Evolutionary conservation across 2,113 vertebrate genomes (phyloP).

Genomic region (Pelmatolapia mariae): DNA sequence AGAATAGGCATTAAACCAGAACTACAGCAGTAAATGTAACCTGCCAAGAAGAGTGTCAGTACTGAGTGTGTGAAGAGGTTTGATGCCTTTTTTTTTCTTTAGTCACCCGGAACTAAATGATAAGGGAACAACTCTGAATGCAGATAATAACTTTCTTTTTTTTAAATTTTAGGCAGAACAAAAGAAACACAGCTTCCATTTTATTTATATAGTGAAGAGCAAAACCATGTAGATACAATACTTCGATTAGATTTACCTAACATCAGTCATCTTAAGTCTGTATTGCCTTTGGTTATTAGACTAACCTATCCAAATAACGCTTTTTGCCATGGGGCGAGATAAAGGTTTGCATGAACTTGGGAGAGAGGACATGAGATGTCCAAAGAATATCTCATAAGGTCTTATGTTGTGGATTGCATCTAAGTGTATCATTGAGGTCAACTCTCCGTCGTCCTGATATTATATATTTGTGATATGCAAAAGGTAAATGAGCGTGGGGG

Average conservation of each 20-base stretch:
- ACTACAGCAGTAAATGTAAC: background rate
- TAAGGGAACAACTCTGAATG: background rate
- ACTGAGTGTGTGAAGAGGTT: background rate
- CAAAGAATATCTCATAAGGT: background rate
- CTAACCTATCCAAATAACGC: rapidly evolving
- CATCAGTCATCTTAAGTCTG: background rate
- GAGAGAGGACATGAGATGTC: rapidly evolving
- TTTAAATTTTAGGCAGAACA: background rate
- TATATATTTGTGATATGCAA: background rate
- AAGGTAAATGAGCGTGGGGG: background rate
- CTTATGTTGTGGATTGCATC: background rate
- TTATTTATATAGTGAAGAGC: background rate
- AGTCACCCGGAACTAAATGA: rapidly evolving
- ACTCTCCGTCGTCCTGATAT: background rate
- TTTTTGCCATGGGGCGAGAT: background rate
- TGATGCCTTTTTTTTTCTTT: background rate
- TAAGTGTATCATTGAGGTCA: rapidly evolving
- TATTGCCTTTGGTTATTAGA: background rate
- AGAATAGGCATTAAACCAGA: background rate
- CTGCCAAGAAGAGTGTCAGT: background rate
- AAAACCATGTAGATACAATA: background rate
- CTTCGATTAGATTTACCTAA: rapidly evolving
- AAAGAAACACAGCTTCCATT: background rate
- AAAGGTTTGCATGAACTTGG: rapidly evolving
- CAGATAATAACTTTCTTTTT: background rate